Evolutionary conservation across 2,113 vertebrate species (phyloP).

Genomic region (Psittacula cyanocephala): DNA sequence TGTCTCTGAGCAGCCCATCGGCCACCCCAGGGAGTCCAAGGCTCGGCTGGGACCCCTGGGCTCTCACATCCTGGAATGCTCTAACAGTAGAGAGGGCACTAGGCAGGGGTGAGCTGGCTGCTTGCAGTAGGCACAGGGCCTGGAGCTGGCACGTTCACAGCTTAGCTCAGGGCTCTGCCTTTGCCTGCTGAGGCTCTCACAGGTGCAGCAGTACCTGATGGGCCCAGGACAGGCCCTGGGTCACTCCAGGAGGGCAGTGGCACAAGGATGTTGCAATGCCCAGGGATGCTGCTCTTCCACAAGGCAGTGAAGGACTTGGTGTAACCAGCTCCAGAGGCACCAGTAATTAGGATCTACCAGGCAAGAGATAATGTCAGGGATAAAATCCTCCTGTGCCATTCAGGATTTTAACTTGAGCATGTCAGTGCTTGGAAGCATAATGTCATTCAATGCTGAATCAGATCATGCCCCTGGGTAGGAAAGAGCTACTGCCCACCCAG

Average conservation of each 20-base stretch:
- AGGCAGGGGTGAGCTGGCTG: not conserved
- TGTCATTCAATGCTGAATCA: not conserved
- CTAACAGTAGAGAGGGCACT: not conserved
- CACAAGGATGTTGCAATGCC: not conserved
- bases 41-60: not conserved
- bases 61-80: not conserved
- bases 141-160: not conserved
- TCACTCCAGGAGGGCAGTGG: rapidly evolving
- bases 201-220: not conserved
- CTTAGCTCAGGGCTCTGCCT: not conserved
- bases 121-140: not conserved
- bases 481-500: not conserved
- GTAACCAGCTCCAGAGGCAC: not conserved
- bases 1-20: not conserved
- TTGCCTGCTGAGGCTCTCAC: not conserved
- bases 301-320: not conserved
- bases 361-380: not conserved
- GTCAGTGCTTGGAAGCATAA: not conserved
- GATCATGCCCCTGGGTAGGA: not conserved
- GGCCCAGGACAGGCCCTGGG: not conserved
- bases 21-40: rapidly evolving
- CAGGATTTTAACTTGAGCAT: not conserved
- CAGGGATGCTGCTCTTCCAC: not conserved
- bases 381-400: not conserved
- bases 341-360: not conserved